A percentile compares a stretch with the other conserved stretches of the same genome.
Conservation (phyloP, 2,797 vertebrate species). For the Onychomys arenicola region DNA sequence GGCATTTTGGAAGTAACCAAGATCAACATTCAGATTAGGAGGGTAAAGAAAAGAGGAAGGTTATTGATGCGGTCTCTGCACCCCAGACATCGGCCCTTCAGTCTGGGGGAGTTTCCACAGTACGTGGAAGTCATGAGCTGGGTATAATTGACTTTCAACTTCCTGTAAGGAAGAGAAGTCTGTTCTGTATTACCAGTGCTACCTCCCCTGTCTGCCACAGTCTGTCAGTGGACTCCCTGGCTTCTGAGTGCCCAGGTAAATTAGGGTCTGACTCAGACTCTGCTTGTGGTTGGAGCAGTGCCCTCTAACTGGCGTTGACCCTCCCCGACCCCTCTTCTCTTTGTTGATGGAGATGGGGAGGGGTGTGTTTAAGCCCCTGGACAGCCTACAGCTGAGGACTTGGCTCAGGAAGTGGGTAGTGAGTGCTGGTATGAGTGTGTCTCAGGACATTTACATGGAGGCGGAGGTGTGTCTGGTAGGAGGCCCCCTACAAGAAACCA, state of each 20-base stretch:
- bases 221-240: neutral
- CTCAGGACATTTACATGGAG: neutral
- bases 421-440: neutral
- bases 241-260: neutral
- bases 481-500: neutral
- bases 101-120: neutral
- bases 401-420: neutral
- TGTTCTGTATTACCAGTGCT: neutral
- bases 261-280: neutral
- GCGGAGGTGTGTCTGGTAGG: neutral
- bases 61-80: neutral
- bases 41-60: neutral
- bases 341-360: neutral
- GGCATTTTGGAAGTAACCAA: neutral
- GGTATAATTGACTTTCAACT: neutral
- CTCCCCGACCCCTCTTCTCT: neutral
- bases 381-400: neutral
- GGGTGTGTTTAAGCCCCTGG: neutral
- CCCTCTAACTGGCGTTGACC: neutral
- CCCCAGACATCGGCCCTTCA: neutral
- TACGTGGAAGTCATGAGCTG: neutral
- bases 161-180: neutral
- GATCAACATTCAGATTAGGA: neutral
- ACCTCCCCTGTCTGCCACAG: neutral
- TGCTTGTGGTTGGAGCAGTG: conserved; percentile 1